Base-by-base conservation (phyloP, 2,888 invertebrate species). In the Selenia dentaria region DNA sequence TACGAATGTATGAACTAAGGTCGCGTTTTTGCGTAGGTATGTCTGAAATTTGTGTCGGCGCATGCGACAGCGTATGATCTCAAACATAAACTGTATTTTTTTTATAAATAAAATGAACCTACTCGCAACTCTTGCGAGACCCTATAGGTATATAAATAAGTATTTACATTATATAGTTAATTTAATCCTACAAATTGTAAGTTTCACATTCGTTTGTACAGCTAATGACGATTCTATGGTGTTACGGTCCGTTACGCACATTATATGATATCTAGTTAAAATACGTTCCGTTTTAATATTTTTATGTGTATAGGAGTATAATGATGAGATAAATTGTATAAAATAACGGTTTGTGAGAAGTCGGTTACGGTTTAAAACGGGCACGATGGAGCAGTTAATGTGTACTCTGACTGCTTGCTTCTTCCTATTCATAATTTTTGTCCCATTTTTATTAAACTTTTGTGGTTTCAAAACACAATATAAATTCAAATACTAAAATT, bases 221-320 rank as follows among this genome's bases (percentile, higher is more conserved):
- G 78, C 70, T 74, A 64, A 67, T 62, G 66, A 64, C 65, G 77
- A 78, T 72, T 76, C 73, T 76, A 75, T 73, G 67, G 70, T 70
- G 70, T 75, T 75, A 79, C 61, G 66, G 68, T 72, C 64, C 67
- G 77, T 81, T 75, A 82, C 84, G 84, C 83, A 84, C 84, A 83
- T 68, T 75, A 73, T 62, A 59, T 59, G 62, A 69, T 71, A 69
- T 65, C 61, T 72, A 72, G 65, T 60, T 62, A 61, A 64, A 61
- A 64, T 64, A 70, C 51, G 68, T 81, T 81, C 67, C 68, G 79
- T 83, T 84, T 79, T 74, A 72, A 80, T 74, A 78, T 75, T 79
- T 83, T 81, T 80, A 81, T 75, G 81, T 79, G 77, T 81, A 78
- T 81, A 83, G 78, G 62, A 68, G 57, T 82, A 16, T 16, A 76